phyloP scores from a whole-genome alignment of 2,113 vertebrate species.

The Motacilla alba region DNA sequence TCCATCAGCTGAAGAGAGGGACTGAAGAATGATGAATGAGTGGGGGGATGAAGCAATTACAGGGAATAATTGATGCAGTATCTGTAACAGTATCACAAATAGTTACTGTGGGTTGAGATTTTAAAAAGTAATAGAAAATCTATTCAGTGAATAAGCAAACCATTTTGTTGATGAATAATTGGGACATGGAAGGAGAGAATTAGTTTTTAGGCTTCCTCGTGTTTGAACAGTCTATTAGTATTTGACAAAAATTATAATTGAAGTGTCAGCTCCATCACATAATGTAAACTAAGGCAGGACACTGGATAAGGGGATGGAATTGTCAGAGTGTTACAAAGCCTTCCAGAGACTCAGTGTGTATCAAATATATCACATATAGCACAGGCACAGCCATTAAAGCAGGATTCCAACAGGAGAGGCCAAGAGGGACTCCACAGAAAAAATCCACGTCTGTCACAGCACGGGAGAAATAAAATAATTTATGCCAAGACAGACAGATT shows the following conservation, averaged over 20 bases:
- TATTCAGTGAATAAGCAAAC: not conserved
- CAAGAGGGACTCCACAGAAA: not conserved
- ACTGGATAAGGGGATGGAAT: not conserved
- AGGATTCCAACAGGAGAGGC: not conserved
- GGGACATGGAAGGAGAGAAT: not conserved
- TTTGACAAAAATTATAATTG: conserved; percentile 8
- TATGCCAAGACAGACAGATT: not conserved
- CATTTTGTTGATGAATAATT: not conserved
- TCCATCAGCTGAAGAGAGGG: not conserved
- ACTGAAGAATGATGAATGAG: not conserved
- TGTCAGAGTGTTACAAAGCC: not conserved
- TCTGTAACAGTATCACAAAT: not conserved
- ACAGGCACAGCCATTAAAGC: not conserved
- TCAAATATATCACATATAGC: not conserved
- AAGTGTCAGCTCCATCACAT: not conserved
- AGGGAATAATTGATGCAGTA: not conserved
- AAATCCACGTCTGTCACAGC: not conserved
- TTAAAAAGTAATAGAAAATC: not conserved
- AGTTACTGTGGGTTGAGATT: not conserved
- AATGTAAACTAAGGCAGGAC: not conserved
- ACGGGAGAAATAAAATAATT: not conserved
- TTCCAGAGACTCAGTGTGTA: not conserved
- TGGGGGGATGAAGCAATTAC: not conserved
- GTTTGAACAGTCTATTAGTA: not conserved
- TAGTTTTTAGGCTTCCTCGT: not conserved